phyloP scores from a whole-genome alignment of 1,140 invertebrate genomes.

The Psix sp. region DNA sequence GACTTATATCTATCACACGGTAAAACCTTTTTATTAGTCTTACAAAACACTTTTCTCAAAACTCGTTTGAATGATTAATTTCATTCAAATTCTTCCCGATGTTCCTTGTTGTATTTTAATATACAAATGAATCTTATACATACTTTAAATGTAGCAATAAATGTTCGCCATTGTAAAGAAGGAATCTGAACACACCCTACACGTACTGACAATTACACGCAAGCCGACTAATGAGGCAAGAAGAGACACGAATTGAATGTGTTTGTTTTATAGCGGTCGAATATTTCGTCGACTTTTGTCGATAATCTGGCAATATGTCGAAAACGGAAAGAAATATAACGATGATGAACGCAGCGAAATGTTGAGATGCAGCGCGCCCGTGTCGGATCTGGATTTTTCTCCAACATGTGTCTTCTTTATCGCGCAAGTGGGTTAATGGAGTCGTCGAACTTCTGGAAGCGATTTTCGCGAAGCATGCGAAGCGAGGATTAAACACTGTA shows the following conservation, averaged over 20 bases:
- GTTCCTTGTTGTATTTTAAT: too few relatives aligned
- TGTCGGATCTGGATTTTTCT: constrained; percentile 54
- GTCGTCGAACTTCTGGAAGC: constrained; percentile 65
- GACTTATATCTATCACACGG: constrained; percentile 49
- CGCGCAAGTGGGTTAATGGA: constrained; percentile 67
- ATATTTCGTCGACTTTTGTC: constrained; percentile 36
- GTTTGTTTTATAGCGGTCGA: constrained; percentile 45
- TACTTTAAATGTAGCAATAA: too few relatives aligned
- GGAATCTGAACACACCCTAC: too few relatives aligned
- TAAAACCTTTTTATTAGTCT: constrained; percentile 49
- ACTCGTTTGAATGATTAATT: neutral
- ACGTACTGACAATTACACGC: constrained; percentile 13
- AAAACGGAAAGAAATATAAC: constrained; percentile 54
- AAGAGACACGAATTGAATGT: constrained; percentile 35
- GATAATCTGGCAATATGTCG: constrained; percentile 54
- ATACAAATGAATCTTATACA: too few relatives aligned
- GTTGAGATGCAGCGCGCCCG: constrained; percentile 41
- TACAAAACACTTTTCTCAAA: constrained; percentile 29
- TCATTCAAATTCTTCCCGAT: neutral
- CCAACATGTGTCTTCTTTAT: constrained; percentile 59
- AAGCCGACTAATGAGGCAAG: constrained; percentile 29
- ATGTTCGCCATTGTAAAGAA: too few relatives aligned
- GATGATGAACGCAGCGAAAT: constrained; percentile 56
- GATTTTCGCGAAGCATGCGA: constrained; percentile 65
- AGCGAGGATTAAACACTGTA: constrained; percentile 63